Conservation (phyloP, 2,888 invertebrate species). For the Eristalinus sepulchralis region DNA sequence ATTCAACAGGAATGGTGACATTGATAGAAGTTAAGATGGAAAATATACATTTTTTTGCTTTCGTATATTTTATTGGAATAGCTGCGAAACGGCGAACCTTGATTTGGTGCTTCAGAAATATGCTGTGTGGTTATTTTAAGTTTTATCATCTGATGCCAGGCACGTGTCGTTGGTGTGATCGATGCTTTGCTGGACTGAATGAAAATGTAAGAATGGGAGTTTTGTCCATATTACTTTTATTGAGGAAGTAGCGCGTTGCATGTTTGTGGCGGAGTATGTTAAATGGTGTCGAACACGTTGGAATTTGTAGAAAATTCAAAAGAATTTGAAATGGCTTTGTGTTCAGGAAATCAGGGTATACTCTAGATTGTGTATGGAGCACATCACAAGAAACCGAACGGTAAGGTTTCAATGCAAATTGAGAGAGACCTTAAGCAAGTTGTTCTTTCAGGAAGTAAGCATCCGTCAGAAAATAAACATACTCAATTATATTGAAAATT, state of each 20-base stretch:
- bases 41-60: background rate
- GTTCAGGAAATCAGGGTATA: too few relatives aligned
- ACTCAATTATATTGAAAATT: too few relatives aligned
- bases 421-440: too few relatives aligned
- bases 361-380: too few relatives aligned
- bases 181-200: background rate
- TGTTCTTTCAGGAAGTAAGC: too few relatives aligned
- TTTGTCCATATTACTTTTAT: background rate
- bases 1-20: slow-evolving; percentile 5
- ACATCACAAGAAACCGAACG: too few relatives aligned
- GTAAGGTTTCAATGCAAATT: too few relatives aligned
- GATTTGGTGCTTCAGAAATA: background rate
- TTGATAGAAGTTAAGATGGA: slow-evolving; percentile 20
- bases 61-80: slow-evolving; percentile 10
- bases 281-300: background rate
- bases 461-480: too few relatives aligned
- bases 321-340: background rate
- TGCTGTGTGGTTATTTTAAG: background rate
- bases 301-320: background rate
- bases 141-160: background rate
- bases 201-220: background rate
- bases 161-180: background rate
- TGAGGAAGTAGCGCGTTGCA: background rate
- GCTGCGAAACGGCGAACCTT: slow-evolving; percentile 1
- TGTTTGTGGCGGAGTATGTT: background rate